Conservation (phyloP, 1,140 invertebrate species). For the Drosophila grimshawi region DNA sequence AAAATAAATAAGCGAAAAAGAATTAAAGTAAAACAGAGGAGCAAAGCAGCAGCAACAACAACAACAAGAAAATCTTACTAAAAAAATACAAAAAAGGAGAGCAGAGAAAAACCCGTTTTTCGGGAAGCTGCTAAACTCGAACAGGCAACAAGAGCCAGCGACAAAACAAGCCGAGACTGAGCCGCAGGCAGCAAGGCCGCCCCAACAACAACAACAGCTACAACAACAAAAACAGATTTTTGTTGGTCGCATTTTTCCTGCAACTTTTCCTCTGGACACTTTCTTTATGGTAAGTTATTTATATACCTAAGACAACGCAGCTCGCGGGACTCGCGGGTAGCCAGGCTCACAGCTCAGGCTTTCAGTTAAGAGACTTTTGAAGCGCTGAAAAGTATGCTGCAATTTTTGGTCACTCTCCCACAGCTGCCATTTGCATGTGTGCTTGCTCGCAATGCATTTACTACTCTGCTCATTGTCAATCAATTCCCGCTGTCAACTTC, state of each 20-base stretch:
- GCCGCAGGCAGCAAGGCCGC: conserved; percentile 32
- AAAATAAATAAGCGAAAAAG: conserved; percentile 1
- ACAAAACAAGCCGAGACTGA: conserved; percentile 2
- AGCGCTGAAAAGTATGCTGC: conserved; percentile 63
- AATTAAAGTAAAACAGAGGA: not conserved
- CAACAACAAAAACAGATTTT: not conserved
- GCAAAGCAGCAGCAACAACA: not conserved
- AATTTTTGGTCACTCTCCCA: conserved; percentile 20
- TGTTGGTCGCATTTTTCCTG: conserved; percentile 27
- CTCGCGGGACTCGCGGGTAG: not conserved
- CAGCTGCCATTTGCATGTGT: not conserved
- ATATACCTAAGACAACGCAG: conserved; percentile 14
- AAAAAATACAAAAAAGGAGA: not conserved
- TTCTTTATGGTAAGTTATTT: conserved; percentile 63
- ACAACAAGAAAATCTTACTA: no score
- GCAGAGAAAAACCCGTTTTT: conserved; percentile 39
- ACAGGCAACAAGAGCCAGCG: conserved; percentile 16
- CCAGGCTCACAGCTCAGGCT: conserved; percentile 9
- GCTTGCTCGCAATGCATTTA: conserved; percentile 43
- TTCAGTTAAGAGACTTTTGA: conserved; percentile 10
- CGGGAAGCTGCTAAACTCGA: conserved; percentile 48
- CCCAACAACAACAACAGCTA: conserved; percentile 47
- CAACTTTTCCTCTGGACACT: conserved; percentile 50
- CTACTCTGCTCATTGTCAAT: conserved; percentile 21
- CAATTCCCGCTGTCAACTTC: conserved; percentile 16